Conservation (phyloP, 2,888 invertebrate genomes). For the Anagyrus pseudococci region DNA sequence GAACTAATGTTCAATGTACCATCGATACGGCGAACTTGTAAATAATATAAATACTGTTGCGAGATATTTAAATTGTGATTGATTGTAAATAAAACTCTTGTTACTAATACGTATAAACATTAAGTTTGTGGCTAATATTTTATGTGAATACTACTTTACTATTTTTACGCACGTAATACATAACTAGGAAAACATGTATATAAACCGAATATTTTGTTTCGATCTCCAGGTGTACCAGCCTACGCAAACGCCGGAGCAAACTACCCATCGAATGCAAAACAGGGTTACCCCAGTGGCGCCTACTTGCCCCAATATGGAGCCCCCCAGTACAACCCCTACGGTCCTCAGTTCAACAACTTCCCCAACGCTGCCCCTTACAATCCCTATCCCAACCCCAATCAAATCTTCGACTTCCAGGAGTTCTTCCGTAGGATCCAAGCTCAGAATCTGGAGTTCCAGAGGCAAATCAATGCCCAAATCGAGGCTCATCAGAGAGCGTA, state of each 20-base stretch:
- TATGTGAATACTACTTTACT: too few species aligned
- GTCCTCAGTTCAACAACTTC: not conserved
- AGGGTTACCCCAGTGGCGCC: slow-evolving; percentile 5
- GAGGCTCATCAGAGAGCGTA: slow-evolving; percentile 47
- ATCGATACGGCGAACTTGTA: too few species aligned
- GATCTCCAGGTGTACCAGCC: slow-evolving; percentile 6
- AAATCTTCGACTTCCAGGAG: slow-evolving; percentile 42
- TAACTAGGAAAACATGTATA: too few species aligned
- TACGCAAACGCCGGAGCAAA: not conserved
- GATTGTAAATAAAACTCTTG: too few species aligned
- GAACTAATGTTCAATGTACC: too few species aligned
- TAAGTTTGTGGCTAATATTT: too few species aligned
- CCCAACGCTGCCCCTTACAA: not conserved
- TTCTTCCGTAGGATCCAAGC: slow-evolving; percentile 43
- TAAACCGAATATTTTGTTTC: not conserved
- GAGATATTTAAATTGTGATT: too few species aligned
- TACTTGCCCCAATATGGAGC: not conserved
- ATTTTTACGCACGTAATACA: too few species aligned
- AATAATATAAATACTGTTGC: too few species aligned
- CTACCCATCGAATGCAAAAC: not conserved
- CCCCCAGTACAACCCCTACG: slow-evolving; percentile 1
- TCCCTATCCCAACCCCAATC: slow-evolving; percentile 33
- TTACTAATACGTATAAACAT: too few species aligned
- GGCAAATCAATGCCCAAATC: slow-evolving; percentile 41
- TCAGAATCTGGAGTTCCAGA: slow-evolving; percentile 42